Evolutionary conservation across 2,797 vertebrate genomes (phyloP), one percentile per base, ranked within the genome.

Genomic region (Hirundo rustica): DNA sequence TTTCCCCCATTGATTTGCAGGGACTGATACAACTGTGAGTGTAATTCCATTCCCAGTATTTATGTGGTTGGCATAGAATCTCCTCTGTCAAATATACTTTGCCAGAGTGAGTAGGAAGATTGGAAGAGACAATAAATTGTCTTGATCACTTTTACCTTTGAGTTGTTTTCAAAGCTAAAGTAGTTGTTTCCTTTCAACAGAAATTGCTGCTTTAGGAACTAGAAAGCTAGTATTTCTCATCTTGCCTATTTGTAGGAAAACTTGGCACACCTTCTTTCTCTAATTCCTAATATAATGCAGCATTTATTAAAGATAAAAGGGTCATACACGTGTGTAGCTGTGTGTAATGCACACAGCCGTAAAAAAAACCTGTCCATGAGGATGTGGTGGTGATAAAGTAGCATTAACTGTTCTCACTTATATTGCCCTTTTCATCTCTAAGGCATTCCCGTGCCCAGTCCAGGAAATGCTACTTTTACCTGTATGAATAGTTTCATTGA

Each of bases 21-120:
- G 51, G 68, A 92, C 76, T 88, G 65, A 89, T 91, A 58, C 13
- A 77, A 65, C 58, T 54, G 62, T 48, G 51, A 95, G 12, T 54
- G 53, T 87, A 88, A 94, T 94, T 92, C 81, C 55, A 81, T 92
- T 92, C 47, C 60, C 5, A 5, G 38, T 87, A 86, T 85, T 93
- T 91, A 90, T 62, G 47, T 29, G 60, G 75, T 74, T 78, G 88
- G 51, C 50, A 62, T 27, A 65, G 50, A 90, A 81, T 42, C 70
- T 88, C 67, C 61, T 94, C 38, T 92, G 50, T 92, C 91, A 92
- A 90, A 70, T 78, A n/a, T 38, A 60, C 64, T 79, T 95, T 85
- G 30, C 42, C 18, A 71, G 54, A 87, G 27, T 44, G 27, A 80
- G 40, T 19, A 72, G 62, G 71, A 86, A 84, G 62, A 85, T 68